phyloP scores from a whole-genome alignment of 2,797 vertebrate genomes.

The Pseudomugil gertrudae region DNA sequence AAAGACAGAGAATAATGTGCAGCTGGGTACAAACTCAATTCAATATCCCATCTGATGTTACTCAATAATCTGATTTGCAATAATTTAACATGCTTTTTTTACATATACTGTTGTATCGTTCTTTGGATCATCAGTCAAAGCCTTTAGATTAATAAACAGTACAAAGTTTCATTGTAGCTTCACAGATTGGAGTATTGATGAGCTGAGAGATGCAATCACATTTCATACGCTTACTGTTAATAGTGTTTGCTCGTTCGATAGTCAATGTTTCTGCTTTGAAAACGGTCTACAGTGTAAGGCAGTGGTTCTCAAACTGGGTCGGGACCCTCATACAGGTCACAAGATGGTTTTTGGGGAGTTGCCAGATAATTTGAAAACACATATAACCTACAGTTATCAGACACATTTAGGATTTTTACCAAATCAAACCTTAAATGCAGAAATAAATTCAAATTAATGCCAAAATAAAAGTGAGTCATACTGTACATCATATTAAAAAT shows the following conservation, averaged over 20 bases:
- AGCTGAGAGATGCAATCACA: constrained; percentile 1
- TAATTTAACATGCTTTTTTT: not conserved
- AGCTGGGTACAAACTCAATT: not conserved
- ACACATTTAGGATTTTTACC: too few relatives aligned
- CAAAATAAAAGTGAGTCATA: too few relatives aligned
- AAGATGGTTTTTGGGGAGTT: too few relatives aligned
- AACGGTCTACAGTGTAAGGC: not conserved
- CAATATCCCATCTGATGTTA: not conserved
- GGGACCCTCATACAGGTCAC: too few relatives aligned
- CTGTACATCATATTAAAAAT: too few relatives aligned
- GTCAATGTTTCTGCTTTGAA: not conserved
- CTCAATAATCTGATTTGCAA: too few relatives aligned
- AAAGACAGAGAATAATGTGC: not conserved
- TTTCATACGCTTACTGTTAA: not conserved
- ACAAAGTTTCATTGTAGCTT: constrained; percentile 1
- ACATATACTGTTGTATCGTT: not conserved
- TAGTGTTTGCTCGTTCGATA: not conserved
- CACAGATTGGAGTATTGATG: constrained; percentile 8
- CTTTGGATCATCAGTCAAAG: not conserved
- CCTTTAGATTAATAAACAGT: not conserved
- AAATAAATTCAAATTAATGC: too few relatives aligned
- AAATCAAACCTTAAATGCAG: too few relatives aligned
- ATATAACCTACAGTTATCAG: too few relatives aligned
- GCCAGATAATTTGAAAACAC: too few relatives aligned
- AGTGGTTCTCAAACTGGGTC: too few relatives aligned